Evolutionary conservation across 2,888 invertebrate species (phyloP), one percentile per base, ranked within the genome.

Genomic region (Tenthredo notha): DNA sequence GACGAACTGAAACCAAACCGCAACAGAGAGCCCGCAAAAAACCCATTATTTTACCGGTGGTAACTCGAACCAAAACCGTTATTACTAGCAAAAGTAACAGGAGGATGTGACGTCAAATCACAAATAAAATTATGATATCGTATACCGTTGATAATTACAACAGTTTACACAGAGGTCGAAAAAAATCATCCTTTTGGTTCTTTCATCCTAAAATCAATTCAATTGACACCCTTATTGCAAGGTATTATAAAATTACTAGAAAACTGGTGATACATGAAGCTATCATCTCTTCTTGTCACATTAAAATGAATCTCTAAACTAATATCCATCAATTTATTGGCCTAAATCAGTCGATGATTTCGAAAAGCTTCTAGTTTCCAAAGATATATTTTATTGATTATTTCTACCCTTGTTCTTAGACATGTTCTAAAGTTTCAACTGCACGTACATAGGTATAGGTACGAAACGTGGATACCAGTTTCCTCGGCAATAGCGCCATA

Each of bases 401-500:
- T 74, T 43, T 43, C n/a, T 6, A 1, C 43, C n/a, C 18, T 7
- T 15, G 21, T 43, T 43, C 43, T 67, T 33, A 33, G 4, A 7
- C 15, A 5, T 18, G 43, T 74, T 40, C 25, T 74, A 25, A 33
- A 40, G 74, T 74, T 40, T 40, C 25, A 43, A 21, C 43, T 15
- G 25, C 0, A 21, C 33, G 4, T 4, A 33, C 33, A 33, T 33
- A 33, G 33, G 4, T 9, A 72, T 43, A 72, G 1, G 37, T n/a
- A 10, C 12, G 5, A 25, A 40, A 40, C 21, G 74, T 74, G 25
- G 43, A 43, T 74, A 25, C 40, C 43, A 43, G 74, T 43, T 74
- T 74, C 10, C 74, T 25, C 43, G n/a, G 40, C 21, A 74, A 74
- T 21, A 40, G 74, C 74, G 74, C 74, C 74, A n/a, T 50, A 54